These are phyloP conservation scores for Sparidentex hasta DNA, from an alignment of 2,797 vertebrate species.

Conservation along the genomic window DNA sequence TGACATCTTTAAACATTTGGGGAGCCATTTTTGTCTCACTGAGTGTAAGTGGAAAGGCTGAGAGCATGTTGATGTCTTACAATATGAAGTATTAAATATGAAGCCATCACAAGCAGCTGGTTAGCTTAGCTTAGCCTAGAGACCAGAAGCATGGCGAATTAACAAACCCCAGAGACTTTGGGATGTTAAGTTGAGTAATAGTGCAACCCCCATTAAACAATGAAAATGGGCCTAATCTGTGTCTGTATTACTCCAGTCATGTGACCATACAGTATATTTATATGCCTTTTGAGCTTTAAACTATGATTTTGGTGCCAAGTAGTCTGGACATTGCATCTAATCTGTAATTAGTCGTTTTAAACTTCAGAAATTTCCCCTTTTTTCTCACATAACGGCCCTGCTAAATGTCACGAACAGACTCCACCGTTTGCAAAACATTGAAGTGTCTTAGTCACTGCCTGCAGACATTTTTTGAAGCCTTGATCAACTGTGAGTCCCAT, in stretches of 20 bases:
- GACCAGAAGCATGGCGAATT: not conserved
- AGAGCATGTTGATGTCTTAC: not conserved
- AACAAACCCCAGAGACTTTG: no score
- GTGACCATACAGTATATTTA: not conserved
- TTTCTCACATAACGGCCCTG: not conserved
- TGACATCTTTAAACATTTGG: no score
- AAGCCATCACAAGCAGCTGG: not conserved
- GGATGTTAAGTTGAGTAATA: not conserved
- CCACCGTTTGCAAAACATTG: conserved; percentile 9
- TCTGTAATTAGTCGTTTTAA: not conserved
- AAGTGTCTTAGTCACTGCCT: conserved; percentile 36
- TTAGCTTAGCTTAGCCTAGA: not conserved
- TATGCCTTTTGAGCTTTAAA: not conserved
- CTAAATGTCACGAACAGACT: not conserved
- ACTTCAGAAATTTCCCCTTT: not conserved
- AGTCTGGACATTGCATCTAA: not conserved
- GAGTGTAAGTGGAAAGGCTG: no score
- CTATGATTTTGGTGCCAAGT: conserved; percentile 24
- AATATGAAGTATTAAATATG: conserved; percentile 5
- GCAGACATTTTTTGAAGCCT: conserved; percentile 1
- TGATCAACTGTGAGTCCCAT: not conserved
- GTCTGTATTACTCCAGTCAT: no score
- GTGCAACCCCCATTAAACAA: not conserved
- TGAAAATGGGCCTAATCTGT: not conserved
- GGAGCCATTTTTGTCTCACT: not conserved